phyloP scores from a whole-genome alignment of 92 coral and sea anemone genomes.

The Parazoanthus darwini region DNA sequence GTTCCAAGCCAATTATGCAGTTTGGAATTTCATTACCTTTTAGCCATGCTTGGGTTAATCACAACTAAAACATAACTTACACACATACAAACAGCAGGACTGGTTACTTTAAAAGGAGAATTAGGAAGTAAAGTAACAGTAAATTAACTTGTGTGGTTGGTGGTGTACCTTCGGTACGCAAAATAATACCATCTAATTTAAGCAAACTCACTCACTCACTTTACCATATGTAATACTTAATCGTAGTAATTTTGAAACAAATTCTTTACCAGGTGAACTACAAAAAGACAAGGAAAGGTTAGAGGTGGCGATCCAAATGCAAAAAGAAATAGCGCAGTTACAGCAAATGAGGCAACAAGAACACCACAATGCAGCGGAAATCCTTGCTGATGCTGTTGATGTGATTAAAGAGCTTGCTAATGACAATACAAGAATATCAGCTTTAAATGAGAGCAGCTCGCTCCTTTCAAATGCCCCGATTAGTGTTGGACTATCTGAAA shows the following conservation, averaged over 20 bases:
- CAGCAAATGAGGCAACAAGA: slow-evolving; percentile 81
- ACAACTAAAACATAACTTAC: too few species aligned
- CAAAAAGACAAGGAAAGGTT: slow-evolving; percentile 58
- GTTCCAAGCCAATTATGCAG: too few species aligned
- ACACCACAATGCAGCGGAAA: slow-evolving; percentile 63
- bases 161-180: too few species aligned
- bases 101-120: too few species aligned
- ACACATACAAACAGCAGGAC: too few species aligned
- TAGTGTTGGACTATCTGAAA: neutral
- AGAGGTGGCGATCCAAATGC: slow-evolving; percentile 67
- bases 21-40: too few species aligned
- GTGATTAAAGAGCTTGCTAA: slow-evolving; percentile 60
- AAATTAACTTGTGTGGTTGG: too few species aligned
- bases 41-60: too few species aligned
- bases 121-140: too few species aligned
- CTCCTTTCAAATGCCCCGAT: neutral
- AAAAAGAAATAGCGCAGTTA: slow-evolving; percentile 73
- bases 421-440: slow-evolving; percentile 7
- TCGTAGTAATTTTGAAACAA: neutral
- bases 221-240: neutral
- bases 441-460: neutral
- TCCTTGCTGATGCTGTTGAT: slow-evolving; percentile 72
- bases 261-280: slow-evolving; percentile 24
- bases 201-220: too few species aligned
- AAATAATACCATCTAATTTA: too few species aligned